A percentile compares a stretch with the other conserved stretches of the same genome.
phyloP scores from a whole-genome alignment of 2,113 vertebrate genomes.

The Phycodurus eques region DNA sequence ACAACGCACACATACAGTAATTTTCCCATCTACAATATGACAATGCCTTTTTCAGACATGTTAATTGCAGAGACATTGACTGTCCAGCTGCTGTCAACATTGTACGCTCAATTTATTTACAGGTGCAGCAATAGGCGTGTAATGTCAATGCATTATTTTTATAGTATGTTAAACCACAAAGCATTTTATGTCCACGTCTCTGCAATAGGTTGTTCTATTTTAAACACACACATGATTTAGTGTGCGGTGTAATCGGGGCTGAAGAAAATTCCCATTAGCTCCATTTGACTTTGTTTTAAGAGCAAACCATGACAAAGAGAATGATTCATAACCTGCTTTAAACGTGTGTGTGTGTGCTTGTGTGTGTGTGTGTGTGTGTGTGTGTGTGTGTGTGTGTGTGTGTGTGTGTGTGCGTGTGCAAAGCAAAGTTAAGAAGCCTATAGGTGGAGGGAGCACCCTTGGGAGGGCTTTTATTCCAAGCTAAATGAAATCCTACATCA shows the following conservation, averaged over 20 bases:
- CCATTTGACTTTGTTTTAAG: conserved; percentile 54
- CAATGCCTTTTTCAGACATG: conserved; percentile 60
- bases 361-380: conserved; percentile 19
- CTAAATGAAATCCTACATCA: conserved; percentile 72
- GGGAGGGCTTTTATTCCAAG: conserved; percentile 67
- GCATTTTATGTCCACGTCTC: neutral
- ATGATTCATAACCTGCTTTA: conserved; percentile 69
- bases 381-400: conserved; percentile 13
- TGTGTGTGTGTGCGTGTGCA: conserved; percentile 23
- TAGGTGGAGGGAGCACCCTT: conserved; percentile 51
- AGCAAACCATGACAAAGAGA: conserved; percentile 56
- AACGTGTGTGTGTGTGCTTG: conserved; percentile 8
- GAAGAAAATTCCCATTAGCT: conserved; percentile 43
- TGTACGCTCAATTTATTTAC: conserved; percentile 63
- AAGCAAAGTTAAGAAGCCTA: conserved; percentile 52
- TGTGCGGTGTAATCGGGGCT: conserved; percentile 30
- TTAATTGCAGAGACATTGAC: conserved; percentile 54
- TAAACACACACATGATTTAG: conserved; percentile 54
- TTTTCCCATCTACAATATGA: conserved; percentile 40
- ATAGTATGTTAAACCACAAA: conserved; percentile 20
- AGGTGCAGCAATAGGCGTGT: conserved; percentile 51
- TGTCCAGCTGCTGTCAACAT: conserved; percentile 31
- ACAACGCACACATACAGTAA: neutral
- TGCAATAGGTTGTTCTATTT: conserved; percentile 23
- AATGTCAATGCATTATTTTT: conserved; percentile 51